Conservation (phyloP, 2,113 vertebrate genomes). For the Odontesthes bonariensis region DNA sequence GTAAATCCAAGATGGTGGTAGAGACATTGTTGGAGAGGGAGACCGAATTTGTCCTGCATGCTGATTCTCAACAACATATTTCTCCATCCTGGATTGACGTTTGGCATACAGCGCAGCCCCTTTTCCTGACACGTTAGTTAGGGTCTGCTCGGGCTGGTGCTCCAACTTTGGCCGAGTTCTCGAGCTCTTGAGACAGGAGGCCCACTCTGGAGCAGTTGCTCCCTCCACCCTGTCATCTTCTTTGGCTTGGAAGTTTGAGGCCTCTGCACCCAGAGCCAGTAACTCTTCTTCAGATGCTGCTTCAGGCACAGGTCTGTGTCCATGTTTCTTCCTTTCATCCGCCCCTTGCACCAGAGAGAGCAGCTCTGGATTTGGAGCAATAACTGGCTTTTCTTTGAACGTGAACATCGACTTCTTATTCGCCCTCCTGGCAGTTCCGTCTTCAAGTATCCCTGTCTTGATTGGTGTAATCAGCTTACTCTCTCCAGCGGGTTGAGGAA, state of each 20-base stretch:
- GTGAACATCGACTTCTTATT: conserved; percentile 95
- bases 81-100: conserved; percentile 96
- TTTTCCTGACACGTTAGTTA: conserved; percentile 90
- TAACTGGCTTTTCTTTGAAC: conserved; percentile 93
- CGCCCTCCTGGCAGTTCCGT: conserved; percentile 81
- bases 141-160: conserved; percentile 88
- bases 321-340: conserved; percentile 89
- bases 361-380: conserved; percentile 93
- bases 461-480: conserved; percentile 58
- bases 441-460: conserved; percentile 92
- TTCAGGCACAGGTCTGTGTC: conserved; percentile 85
- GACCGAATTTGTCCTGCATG: conserved; percentile 81
- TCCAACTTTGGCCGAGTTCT: conserved; percentile 85
- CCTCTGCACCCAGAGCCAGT: conserved; percentile 94
- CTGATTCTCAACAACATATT: conserved; percentile 88
- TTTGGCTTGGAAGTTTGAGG: conserved; percentile 89
- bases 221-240: conserved; percentile 71
- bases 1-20: conserved; percentile 97
- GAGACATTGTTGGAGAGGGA: conserved; percentile 93
- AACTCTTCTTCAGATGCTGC: conserved; percentile 87
- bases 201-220: conserved; percentile 85
- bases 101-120: conserved; percentile 94
- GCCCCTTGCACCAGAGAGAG: conserved; percentile 92
- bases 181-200: conserved; percentile 92
- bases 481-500: conserved; percentile 67